Percentiles rank a stretch among this genome's conserved stretches.
Conservation (phyloP, 2,113 vertebrate species). For the Tinamus guttatus region DNA sequence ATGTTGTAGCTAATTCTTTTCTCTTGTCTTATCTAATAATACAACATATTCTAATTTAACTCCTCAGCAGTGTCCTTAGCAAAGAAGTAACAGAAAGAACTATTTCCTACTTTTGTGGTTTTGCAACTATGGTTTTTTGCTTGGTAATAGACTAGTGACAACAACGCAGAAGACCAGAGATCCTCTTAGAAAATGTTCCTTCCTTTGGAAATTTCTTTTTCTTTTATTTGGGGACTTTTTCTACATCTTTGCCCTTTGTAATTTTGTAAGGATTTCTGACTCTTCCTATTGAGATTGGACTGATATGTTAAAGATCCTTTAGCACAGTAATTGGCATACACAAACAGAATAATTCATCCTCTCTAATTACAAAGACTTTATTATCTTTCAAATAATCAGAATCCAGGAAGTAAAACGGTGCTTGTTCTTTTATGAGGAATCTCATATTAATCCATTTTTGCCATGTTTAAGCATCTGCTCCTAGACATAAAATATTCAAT, state of each 20-base stretch:
- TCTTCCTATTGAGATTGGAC: background rate
- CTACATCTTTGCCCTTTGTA: background rate
- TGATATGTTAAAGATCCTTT: background rate
- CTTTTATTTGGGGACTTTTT: background rate
- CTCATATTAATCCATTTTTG: conserved; percentile 27
- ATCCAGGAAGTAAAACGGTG: background rate
- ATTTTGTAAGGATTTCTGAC: background rate
- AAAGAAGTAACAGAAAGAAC: background rate
- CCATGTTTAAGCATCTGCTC: background rate
- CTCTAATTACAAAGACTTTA: background rate
- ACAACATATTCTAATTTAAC: background rate
- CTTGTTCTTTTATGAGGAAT: background rate
- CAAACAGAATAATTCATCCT: background rate
- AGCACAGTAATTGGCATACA: background rate
- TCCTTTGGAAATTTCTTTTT: background rate
- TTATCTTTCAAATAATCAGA: background rate
- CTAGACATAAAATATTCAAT: conserved; percentile 44
- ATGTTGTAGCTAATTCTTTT: background rate
- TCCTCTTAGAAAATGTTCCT: background rate
- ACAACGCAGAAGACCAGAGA: background rate
- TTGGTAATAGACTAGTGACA: background rate
- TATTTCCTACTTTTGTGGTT: background rate
- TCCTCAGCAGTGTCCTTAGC: background rate
- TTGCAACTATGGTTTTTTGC: background rate
- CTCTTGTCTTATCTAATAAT: background rate